Evolutionary conservation across 2,113 vertebrate species (phyloP).

Genomic region (Coturnix japonica): DNA sequence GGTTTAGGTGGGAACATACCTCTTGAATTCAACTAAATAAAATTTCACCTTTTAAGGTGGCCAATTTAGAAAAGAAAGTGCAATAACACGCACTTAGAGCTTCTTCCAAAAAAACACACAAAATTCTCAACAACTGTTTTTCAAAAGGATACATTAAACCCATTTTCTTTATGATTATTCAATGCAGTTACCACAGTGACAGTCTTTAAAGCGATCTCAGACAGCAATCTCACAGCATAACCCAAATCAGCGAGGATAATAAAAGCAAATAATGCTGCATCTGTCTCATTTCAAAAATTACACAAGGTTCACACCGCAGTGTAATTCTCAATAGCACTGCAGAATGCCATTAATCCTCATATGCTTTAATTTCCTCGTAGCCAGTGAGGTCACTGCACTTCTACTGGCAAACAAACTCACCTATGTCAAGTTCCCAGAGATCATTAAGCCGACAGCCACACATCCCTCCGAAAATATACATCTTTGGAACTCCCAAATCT

Average conservation of each 20-base stretch:
- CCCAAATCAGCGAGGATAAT: not conserved
- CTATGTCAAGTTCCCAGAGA: constrained; percentile 95
- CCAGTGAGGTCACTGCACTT: not conserved
- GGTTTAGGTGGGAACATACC: not conserved
- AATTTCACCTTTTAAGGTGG: not conserved
- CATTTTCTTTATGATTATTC: not conserved
- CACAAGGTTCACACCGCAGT: not conserved
- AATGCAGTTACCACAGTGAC: not conserved
- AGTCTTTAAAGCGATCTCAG: not conserved
- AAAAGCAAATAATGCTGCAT: not conserved
- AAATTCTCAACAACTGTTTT: not conserved
- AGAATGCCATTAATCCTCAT: not conserved
- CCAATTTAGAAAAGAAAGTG: not conserved
- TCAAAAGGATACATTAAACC: not conserved
- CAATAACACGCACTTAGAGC: not conserved
- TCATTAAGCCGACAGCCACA: constrained; percentile 90
- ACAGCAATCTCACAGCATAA: not conserved
- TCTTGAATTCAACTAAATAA: not conserved
- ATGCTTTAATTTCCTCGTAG: not conserved
- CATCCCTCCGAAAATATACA: constrained; percentile 97
- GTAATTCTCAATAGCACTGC: not conserved
- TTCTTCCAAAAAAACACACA: not conserved
- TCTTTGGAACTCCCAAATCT: constrained; percentile 84
- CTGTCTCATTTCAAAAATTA: not conserved
- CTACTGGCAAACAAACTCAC: constrained; percentile 75